These are phyloP conservation scores for Argynnis bischoffii DNA, from an alignment of 2,888 invertebrate species.

Conservation along the genomic window DNA sequence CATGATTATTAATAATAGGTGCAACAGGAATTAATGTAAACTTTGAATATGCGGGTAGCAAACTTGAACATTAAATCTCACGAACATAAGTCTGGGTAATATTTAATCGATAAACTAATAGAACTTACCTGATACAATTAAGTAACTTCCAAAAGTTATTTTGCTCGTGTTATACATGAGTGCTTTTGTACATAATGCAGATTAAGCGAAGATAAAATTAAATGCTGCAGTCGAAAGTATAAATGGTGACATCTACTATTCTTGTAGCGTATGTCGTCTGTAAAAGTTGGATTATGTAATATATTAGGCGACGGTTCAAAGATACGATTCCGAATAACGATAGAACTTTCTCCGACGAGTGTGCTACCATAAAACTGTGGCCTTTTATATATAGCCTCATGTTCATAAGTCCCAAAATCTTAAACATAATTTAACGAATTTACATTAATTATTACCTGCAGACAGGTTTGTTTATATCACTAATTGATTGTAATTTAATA, in stretches of 20 bases:
- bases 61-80: conserved; percentile 28
- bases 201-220: too few relatives aligned
- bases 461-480: conserved; percentile 30
- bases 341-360: conserved; percentile 53
- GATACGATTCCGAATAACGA: conserved; percentile 43
- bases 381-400: background rate
- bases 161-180: too few relatives aligned
- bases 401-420: background rate
- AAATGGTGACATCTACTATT: conserved; percentile 19
- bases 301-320: conserved; percentile 32
- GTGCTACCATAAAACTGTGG: conserved; percentile 53
- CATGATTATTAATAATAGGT: conserved; percentile 50
- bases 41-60: conserved; percentile 52
- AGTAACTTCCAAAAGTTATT: background rate
- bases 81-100: background rate
- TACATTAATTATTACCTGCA: background rate
- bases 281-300: conserved; percentile 28
- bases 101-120: background rate
- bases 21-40: conserved; percentile 27
- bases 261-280: conserved; percentile 26
- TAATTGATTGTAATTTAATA: conserved; percentile 48
- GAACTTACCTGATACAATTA: background rate
- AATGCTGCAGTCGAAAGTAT: too few relatives aligned
- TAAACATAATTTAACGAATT: background rate
- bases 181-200: too few relatives aligned